phyloP scores from a whole-genome alignment of 2,888 invertebrate genomes.

The Rapana venosa region DNA sequence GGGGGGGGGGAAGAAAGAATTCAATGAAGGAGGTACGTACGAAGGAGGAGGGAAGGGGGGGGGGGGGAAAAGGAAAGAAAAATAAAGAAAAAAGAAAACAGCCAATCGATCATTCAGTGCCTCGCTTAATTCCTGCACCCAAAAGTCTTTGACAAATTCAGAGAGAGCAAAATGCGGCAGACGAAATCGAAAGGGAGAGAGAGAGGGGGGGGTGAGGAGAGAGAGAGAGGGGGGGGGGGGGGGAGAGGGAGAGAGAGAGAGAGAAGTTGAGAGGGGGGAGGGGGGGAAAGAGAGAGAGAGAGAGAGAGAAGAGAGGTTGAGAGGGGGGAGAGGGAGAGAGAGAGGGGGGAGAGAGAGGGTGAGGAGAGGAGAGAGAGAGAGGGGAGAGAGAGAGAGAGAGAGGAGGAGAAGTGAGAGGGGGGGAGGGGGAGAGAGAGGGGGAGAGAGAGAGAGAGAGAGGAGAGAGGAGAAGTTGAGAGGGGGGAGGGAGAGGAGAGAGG shows the following conservation, averaged over 20 bases:
- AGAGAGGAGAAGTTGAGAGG: not conserved
- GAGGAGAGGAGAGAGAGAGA: not conserved
- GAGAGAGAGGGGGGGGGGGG: not conserved
- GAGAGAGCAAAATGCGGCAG: not conserved
- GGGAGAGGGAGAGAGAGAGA: not conserved
- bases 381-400: not conserved
- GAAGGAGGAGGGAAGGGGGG: not conserved
- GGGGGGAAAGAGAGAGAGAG: not conserved
- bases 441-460: not conserved
- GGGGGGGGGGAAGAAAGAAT: not conserved
- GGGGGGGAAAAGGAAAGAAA: not conserved
- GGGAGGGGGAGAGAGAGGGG: not conserved
- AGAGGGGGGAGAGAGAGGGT: not conserved
- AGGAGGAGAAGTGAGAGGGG: not conserved
- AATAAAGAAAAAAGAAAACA: not conserved
- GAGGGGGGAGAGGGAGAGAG: not conserved
- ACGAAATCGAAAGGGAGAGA: not conserved
- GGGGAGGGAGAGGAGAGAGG: not conserved
- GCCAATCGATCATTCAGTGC: not conserved
- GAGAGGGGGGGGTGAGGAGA: not conserved
- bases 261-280: not conserved
- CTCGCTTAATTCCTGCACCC: no score
- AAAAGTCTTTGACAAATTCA: not conserved
- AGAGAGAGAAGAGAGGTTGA: not conserved
- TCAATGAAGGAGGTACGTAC: not conserved